Evolutionary conservation across 1,140 invertebrate genomes (phyloP), one percentile per base, ranked within the genome.

Genomic region (Drosophila saltans): DNA sequence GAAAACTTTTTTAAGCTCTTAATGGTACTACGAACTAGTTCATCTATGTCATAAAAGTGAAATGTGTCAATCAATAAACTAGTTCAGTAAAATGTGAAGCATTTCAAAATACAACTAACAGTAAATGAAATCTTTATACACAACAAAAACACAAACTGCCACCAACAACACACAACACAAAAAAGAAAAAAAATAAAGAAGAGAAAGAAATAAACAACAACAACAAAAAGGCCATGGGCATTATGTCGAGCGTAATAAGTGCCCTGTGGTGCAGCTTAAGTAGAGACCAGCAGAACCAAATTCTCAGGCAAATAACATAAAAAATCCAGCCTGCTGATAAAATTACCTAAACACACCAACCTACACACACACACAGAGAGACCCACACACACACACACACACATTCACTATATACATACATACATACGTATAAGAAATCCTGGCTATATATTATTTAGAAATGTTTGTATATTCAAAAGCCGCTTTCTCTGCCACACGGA

Each of bases 391-490:
- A 24, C 8, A 24, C n/a, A 40, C n/a, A 36, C 28, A 21, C 28
- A 62, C 16, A 56, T 2, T 61, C 30, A 55, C 9, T 30, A 28
- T 39, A 16, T 26, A 36, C 11, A 26, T 39, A 45, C 24, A 62
- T 55, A 58, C 39, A 58, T 21, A 28, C 28, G 36, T 48, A 68
- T 39, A 39, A 7, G 52, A 48, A 45, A 36, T 58, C 45, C 21
- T 52, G 10, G 40, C 30, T 64, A 43, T 67, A 41, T 67, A 57
- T 66, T 72, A 59, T 66, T 60, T 36, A 45, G 64, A 63, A 41
- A 28, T 76, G 68, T 77, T 80, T 80, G 64, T 78, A 57, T 70
- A 74, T 55, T 63, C 66, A 62, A 67, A 68, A 78, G 68, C 59
- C 58, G 74, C 68, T 80, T 80, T 81, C 11, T 24, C 8, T 33